Base-by-base conservation (phyloP, 2,797 vertebrate species). In the Ibycter americanus region DNA sequence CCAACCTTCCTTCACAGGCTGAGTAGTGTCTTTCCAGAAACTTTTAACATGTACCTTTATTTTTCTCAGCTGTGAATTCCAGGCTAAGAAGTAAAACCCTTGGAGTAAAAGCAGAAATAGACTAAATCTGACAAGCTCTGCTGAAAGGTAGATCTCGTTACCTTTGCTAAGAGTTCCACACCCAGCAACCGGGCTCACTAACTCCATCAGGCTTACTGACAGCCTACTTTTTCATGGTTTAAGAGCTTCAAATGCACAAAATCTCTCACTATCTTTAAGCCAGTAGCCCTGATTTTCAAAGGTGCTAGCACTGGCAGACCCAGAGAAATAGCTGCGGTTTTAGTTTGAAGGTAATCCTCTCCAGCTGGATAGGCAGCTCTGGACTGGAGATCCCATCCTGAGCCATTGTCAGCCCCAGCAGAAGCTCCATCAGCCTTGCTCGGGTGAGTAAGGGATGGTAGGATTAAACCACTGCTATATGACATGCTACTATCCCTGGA, bases 21-120 rank as follows among this genome's bases (percentile, higher is more conserved):
- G 38, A 67, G 22, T 8, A 40, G 22, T 54, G 11, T 84, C 80
- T 89, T 92, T 87, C 74, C 63, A 93, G 90, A 92, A 96, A 56
- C 12, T 67, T 83, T 74, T 66, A 80, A 38, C 27, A 26, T 12
- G 4, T 47, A 77, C 38, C 49, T 93, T 87, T 62, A 54, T 78
- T 92, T 92, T 85, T 85, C 49, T 94, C 71, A 87, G 32, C 29
- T 85, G 34, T 51, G 47, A 71, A 80, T 85, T 91, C 58, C 8
- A 2, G 46, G 15, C 20, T 89, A 36, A 67, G 56, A 92, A 82
- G 34, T 49, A 87, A 96, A 95, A 16, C 13, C 16, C 21, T 70
- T 59, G 46, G 32, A 77, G 49, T 82, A 72, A 94, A 87, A 93
- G 25, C 49, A 90, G 67, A 89, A 96, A 65, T 46, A 74, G 15